These are phyloP conservation scores for Psittacula cyanocephala DNA, from an alignment of 2,113 vertebrate species.

Conservation along the genomic window DNA sequence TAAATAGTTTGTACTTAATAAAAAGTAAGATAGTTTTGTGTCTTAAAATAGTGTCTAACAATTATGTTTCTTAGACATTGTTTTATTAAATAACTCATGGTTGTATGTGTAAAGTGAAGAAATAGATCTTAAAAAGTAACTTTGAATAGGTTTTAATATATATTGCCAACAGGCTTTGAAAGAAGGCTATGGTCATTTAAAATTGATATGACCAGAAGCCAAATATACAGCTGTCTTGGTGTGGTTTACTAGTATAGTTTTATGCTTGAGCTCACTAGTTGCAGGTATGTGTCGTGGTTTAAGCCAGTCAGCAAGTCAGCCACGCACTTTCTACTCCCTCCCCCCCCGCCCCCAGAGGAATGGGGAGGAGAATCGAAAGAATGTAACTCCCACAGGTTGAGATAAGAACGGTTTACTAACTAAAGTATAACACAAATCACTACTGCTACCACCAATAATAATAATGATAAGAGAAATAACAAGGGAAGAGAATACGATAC, in stretches of 20 bases:
- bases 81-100: not conserved
- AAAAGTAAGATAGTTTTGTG: not conserved
- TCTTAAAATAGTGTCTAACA: not conserved
- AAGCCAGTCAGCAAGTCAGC: no score
- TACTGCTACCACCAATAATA: no score
- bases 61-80: not conserved
- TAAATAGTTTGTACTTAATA: not conserved
- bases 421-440: no score
- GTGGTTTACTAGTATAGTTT: not conserved
- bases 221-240: not conserved
- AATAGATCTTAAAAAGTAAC: not conserved
- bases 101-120: not conserved
- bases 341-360: no score
- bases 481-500: no score
- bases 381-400: no score
- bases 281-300: not conserved
- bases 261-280: not conserved
- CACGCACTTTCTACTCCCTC: no score
- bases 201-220: not conserved
- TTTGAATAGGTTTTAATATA: not conserved
- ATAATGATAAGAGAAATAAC: no score
- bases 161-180: not conserved
- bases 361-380: no score
- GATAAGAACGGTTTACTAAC: no score
- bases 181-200: not conserved